Base-by-base conservation (phyloP, 2,113 vertebrate species). In the Sylvicapra grimmia region DNA sequence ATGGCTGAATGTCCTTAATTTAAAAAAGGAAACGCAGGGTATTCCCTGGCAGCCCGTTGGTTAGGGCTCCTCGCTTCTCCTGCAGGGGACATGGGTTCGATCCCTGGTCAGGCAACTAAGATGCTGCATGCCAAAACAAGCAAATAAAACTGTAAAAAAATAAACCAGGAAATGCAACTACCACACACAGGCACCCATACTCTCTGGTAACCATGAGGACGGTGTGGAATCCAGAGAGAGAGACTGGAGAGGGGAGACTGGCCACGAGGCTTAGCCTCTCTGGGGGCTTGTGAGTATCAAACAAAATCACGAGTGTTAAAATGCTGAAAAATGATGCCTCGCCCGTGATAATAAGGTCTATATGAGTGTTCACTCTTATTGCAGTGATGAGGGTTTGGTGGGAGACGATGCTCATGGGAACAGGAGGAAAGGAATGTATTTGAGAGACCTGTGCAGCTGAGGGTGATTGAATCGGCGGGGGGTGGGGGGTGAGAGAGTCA, bases 331-430 rank as follows among this genome's bases (percentile, higher is more conserved):
- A 44, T 6, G 3, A 13, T 36, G 29, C 51, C 65, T 21, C 0
- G 27, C 36, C 8, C 7, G 0, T 53, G n/a, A 49, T 5, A 49
- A 19, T 9, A 25, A n/a, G 72, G 19, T 40, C 61, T 44, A 2
- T 16, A 0, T 2, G 4, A 5, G 27, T 44, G 2, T 40, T 27
- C 33, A 44, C n/a, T 61, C 72, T 36, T 40, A 25, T 0, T 19
- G 72, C 7, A 1, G 11, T 7, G 31, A 10, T 36, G n/a, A 65
- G 72, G 40, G 72, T 0, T 23, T 29, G 47, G 36, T 31, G 6
- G 47, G 8, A 5, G 44, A 16, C 0, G 14, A 4, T 13, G 23
- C 29, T 11, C 8, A 25, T 1, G 14, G 13, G 9, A 53, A 53
- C 51, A n/a, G 12, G 61, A 58, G 29, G 6, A 59, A 65, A 84